Evolutionary conservation across 2,797 vertebrate genomes (phyloP), one percentile per base, ranked within the genome.

Genomic region (Malurus leucopterus): DNA sequence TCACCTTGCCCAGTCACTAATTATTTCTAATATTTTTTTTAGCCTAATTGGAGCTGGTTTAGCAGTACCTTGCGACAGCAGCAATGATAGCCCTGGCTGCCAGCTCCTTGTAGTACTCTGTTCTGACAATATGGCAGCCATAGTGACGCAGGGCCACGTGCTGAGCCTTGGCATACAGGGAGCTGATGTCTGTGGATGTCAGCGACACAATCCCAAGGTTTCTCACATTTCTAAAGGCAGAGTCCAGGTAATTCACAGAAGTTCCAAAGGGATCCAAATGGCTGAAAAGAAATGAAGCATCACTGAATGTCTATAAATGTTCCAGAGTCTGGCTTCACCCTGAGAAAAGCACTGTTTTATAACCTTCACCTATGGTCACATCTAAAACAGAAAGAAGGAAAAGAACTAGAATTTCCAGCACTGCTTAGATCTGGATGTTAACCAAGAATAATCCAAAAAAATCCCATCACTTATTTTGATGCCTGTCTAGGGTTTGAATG

Each of bases 201-300:
- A 99, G 84, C 0, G 99, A 99, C 58, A 99, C 97, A 73, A 99
- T 98, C 67, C 99, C 99, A 89, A 99, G 96, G 91, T 99, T 99
- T 23, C 99, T 97, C 62, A 99, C 95, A 1, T 99, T 99, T 65
- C 98, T 98, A 89, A 99, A 99, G 54, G 99, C 98, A 29, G 99
- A 98, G 79, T 99, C 99, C 96, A 99, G 96, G 89, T 99, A 99
- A 96, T 99, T 99, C 83, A 99, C 99, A 1, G 98, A 96, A 0
- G 98, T 98, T 61, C 99, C 99, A 21, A 98, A 99, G 12, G 99
- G 99, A 81, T 99, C 99, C 94, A 99, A 94, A 94, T 99, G 99
- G 96, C 99, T 99, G 96, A 71, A 90, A 93, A 80, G 51, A 70
- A 96, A 81, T 50, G 44, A 95, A 54, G 20, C 26, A 34, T 6